Conservation (phyloP, 2,113 vertebrate species). For the Neomonachus schauinslandi region DNA sequence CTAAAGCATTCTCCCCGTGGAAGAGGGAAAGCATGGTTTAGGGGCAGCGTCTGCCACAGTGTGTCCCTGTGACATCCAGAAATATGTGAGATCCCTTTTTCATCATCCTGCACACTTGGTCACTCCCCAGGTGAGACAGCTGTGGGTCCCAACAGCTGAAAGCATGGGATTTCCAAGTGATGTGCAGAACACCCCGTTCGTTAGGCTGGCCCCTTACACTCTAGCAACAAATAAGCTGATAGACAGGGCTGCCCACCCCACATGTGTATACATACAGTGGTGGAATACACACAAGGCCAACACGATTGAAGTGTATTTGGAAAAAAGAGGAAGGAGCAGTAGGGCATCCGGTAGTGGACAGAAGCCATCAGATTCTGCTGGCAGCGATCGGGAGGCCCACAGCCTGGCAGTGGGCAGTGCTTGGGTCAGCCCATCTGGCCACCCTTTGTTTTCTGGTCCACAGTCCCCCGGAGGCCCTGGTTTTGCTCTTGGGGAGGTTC, state of each 20-base stretch:
- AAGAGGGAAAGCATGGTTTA: not conserved
- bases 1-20: not conserved
- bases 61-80: not conserved
- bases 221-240: not conserved
- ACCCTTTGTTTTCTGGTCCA: not conserved
- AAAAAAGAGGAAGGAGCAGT: not conserved
- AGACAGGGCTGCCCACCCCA: not conserved
- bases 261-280: fast-evolving
- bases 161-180: not conserved
- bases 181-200: fast-evolving
- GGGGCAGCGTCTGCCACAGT: not conserved
- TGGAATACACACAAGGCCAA: not conserved
- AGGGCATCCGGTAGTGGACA: not conserved
- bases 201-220: not conserved
- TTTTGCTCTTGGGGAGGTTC: not conserved
- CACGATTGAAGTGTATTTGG: not conserved
- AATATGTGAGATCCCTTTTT: not conserved
- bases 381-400: not conserved
- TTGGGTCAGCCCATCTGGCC: not conserved
- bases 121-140: not conserved
- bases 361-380: not conserved
- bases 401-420: not conserved
- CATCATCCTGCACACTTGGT: not conserved
- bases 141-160: not conserved
- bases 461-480: not conserved